These are phyloP conservation scores for Bombus superbus DNA, from an alignment of 1,140 invertebrate species.

Conservation along the genomic window DNA sequence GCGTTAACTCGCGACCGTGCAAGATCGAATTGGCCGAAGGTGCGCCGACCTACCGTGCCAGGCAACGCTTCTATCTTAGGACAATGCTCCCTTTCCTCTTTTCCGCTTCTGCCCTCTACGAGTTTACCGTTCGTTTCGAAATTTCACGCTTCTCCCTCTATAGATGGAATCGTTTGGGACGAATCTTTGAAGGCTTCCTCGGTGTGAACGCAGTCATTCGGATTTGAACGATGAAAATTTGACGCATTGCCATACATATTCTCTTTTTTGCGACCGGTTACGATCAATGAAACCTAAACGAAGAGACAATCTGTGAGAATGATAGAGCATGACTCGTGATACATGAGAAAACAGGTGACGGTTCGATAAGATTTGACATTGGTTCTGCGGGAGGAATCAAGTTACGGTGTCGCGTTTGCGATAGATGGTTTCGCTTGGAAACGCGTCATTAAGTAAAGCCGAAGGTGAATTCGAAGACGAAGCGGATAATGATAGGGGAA, in stretches of 20 bases:
- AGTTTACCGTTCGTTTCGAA: background rate
- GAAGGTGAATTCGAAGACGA: background rate
- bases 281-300: background rate
- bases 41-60: background rate
- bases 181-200: background rate
- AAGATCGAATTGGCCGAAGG: slow-evolving; percentile 4
- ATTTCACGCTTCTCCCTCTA: background rate
- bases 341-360: background rate
- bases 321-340: background rate
- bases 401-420: background rate
- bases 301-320: background rate
- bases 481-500: slow-evolving; percentile 2
- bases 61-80: background rate
- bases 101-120: too few species aligned
- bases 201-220: background rate
- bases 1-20: background rate
- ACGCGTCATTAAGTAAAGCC: background rate
- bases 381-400: background rate
- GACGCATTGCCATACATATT: background rate
- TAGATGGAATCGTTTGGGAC: background rate
- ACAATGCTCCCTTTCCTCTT: background rate
- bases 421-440: too few species aligned
- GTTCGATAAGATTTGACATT: background rate
- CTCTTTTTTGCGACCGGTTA: background rate
- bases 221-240: background rate